Evolutionary conservation across 2,888 invertebrate genomes (phyloP).

Genomic region (Ochropacha duplaris): DNA sequence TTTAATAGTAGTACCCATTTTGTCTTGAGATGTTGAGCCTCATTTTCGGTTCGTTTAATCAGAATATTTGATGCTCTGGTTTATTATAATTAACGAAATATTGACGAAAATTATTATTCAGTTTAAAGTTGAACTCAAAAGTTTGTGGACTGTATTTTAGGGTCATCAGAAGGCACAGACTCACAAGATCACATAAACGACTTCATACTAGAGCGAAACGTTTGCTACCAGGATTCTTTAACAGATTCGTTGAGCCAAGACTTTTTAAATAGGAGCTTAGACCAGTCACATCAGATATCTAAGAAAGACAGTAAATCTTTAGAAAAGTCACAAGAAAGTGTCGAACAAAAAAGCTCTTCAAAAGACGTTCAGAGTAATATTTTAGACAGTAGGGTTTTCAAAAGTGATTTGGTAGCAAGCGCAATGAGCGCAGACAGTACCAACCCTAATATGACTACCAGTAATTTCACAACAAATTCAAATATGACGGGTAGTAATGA

Average conservation of each 20-base stretch:
- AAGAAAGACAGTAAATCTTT: conserved; percentile 64
- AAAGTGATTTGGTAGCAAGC: conserved; percentile 59
- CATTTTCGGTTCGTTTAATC: no score
- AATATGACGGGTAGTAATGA: conserved; percentile 75
- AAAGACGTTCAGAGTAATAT: conserved; percentile 69
- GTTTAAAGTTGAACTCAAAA: no score
- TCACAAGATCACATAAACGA: conserved; percentile 74
- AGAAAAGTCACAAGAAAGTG: conserved; percentile 64
- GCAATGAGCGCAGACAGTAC: conserved; percentile 68
- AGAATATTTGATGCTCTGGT: no score
- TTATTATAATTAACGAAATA: no score
- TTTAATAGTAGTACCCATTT: no score
- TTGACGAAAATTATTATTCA: no score
- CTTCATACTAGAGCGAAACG: conserved; percentile 74
- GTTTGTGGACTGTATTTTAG: conserved; percentile 32
- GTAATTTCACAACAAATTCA: conserved; percentile 72
- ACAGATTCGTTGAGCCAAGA: conserved; percentile 75
- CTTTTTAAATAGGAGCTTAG: conserved; percentile 62
- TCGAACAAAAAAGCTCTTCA: conserved; percentile 63
- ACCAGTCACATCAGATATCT: conserved; percentile 53
- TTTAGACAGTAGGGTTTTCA: conserved; percentile 62
- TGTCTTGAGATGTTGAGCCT: no score
- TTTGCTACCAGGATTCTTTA: conserved; percentile 77
- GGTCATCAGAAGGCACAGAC: conserved; percentile 69
- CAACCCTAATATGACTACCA: conserved; percentile 70